A percentile compares a stretch with the other conserved stretches of the same genome.
These are phyloP conservation scores for Hemistola chrysoprasaria DNA, from an alignment of 2,888 invertebrate species.

Conservation along the genomic window DNA sequence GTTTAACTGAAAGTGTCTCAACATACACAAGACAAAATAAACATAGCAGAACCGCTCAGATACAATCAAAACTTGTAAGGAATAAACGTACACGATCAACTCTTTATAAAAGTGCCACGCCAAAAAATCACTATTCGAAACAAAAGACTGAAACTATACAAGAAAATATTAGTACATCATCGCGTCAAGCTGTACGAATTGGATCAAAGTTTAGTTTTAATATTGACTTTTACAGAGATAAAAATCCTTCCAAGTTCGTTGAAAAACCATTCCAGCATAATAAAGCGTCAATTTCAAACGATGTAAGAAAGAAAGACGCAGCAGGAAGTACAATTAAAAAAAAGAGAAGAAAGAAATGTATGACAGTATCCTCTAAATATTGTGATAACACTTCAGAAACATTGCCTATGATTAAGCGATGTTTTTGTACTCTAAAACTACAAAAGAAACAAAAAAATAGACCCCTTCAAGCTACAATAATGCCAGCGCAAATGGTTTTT, in stretches of 20 bases:
- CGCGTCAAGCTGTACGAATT: conserved; percentile 37
- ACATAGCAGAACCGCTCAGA: conserved; percentile 1
- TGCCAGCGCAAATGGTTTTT: too few relatives aligned
- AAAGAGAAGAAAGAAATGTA: too few relatives aligned
- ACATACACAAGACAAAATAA: too few relatives aligned
- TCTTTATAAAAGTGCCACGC: background rate
- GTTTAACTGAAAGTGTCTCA: background rate
- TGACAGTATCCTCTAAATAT: too few relatives aligned
- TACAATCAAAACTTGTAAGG: background rate
- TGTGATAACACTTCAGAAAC: conserved; percentile 3
- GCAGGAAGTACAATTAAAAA: too few relatives aligned
- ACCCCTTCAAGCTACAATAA: conserved; percentile 1
- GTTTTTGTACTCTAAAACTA: conserved; percentile 42
- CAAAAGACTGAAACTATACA: background rate
- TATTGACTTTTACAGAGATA: conserved; percentile 41
- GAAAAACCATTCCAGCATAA: background rate
- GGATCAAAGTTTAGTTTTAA: conserved; percentile 42
- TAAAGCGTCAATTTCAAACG: background rate
- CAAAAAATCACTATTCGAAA: background rate
- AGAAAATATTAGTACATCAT: conserved; percentile 14
- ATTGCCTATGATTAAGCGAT: conserved; percentile 18
- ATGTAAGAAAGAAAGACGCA: background rate
- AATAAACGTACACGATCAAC: background rate
- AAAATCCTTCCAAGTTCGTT: background rate
- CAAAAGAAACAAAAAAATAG: conserved; percentile 14